These are phyloP conservation scores for Cremastinae sp. DNA, from an alignment of 2,888 invertebrate genomes.

Conservation along the genomic window DNA sequence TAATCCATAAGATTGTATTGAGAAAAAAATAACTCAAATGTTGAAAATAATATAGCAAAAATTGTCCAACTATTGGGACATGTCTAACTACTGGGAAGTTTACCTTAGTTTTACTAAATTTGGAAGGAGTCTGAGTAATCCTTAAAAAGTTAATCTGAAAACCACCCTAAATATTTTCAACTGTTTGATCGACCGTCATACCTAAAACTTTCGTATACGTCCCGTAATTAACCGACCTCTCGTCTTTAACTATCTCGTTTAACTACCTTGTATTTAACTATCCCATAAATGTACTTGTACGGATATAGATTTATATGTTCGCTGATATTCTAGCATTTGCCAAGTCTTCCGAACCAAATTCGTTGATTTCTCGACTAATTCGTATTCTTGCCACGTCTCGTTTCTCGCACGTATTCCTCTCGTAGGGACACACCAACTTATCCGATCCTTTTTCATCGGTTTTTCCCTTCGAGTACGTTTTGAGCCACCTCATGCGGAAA, in stretches of 20 bases:
- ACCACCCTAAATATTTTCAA: background rate
- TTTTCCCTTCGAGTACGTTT: slow-evolving; percentile 24
- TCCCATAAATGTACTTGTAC: slow-evolving; percentile 32
- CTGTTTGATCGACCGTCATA: slow-evolving; percentile 11
- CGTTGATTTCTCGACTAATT: slow-evolving; percentile 57
- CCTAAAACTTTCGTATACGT: slow-evolving; percentile 18
- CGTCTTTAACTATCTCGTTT: slow-evolving; percentile 28
- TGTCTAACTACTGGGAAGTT: too few species aligned
- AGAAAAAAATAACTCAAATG: too few species aligned
- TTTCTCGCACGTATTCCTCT: slow-evolving; percentile 50
- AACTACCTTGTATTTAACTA: slow-evolving; percentile 3
- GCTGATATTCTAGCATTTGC: slow-evolving; percentile 40
- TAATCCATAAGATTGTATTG: too few species aligned
- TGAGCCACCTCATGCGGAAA: slow-evolving; percentile 43
- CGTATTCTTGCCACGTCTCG: slow-evolving; percentile 44
- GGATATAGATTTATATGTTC: slow-evolving; percentile 42
- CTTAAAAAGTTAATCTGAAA: slow-evolving; percentile 64
- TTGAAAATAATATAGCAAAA: too few species aligned
- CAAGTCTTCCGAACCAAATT: slow-evolving; percentile 36
- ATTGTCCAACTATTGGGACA: too few species aligned
- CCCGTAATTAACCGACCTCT: slow-evolving; percentile 58
- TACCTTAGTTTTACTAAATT: slow-evolving; percentile 1
- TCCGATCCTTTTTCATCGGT: slow-evolving; percentile 49
- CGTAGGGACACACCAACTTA: slow-evolving; percentile 42
- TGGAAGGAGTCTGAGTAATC: slow-evolving; percentile 58